Conservation (phyloP, 2,888 invertebrate species). For the Melanargia galathea region DNA sequence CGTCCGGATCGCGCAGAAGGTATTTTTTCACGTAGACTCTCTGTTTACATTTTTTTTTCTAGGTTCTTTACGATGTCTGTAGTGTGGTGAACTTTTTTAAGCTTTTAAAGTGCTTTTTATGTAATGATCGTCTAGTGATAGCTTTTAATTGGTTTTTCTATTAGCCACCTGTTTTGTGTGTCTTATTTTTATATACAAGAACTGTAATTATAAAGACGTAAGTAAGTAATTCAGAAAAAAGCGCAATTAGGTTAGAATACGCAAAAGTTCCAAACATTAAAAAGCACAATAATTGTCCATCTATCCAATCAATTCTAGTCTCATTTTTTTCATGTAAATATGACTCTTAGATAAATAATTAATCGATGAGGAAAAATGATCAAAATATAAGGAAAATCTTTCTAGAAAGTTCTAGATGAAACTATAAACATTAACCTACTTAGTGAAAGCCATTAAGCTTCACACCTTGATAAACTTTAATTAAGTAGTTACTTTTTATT, state of each 20-base stretch:
- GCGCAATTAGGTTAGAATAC: too few relatives aligned
- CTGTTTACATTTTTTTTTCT: not conserved
- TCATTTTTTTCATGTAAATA: not conserved
- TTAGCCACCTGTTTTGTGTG: too few relatives aligned
- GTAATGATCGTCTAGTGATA: not conserved
- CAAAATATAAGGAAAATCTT: not conserved
- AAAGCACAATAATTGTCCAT: too few relatives aligned
- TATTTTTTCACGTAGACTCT: not conserved
- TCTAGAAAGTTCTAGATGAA: constrained; percentile 12
- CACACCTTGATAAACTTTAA: not conserved
- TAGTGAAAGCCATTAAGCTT: not conserved
- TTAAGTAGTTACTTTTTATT: not conserved
- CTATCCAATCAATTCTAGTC: not conserved
- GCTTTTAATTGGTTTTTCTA: too few relatives aligned
- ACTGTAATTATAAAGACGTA: too few relatives aligned
- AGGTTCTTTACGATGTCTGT: constrained; percentile 13
- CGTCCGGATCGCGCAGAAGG: not conserved
- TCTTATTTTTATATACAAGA: too few relatives aligned
- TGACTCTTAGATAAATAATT: not conserved
- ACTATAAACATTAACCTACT: not conserved
- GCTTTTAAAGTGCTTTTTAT: not conserved
- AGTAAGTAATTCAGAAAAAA: too few relatives aligned
- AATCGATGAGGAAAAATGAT: not conserved
- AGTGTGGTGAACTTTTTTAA: constrained; percentile 1
- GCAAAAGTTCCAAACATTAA: too few relatives aligned